A percentile compares a stretch with the other conserved stretches of the same genome.
phyloP scores from a whole-genome alignment of 2,888 invertebrate genomes.

The Platynereis dumerilii region DNA sequence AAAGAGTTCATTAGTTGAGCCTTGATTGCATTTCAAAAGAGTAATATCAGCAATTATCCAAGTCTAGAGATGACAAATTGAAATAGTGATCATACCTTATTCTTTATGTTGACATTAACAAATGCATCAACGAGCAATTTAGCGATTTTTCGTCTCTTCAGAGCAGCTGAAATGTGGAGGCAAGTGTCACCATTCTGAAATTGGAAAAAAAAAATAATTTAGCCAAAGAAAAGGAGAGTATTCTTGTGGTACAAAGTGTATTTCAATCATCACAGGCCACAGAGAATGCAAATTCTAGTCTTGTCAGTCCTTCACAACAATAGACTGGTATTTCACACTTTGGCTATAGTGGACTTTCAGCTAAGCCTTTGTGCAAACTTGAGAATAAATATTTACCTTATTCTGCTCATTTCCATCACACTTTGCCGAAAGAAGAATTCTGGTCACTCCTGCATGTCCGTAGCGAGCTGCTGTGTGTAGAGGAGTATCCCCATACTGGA shows the following conservation, averaged over 20 bases:
- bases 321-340: too few relatives aligned
- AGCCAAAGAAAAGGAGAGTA: too few relatives aligned
- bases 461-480: conserved; percentile 94
- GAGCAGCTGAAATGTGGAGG: conserved; percentile 90
- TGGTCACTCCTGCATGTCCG: conserved; percentile 93
- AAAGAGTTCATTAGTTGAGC: conserved; percentile 2
- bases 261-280: too few relatives aligned
- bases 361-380: not conserved
- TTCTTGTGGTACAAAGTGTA: too few relatives aligned
- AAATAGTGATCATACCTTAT: conserved; percentile 69
- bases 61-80: too few relatives aligned
- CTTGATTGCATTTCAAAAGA: too few relatives aligned
- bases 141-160: conserved; percentile 90
- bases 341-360: too few relatives aligned
- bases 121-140: conserved; percentile 87
- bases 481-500: conserved; percentile 91
- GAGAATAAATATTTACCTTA: conserved; percentile 30
- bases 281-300: too few relatives aligned
- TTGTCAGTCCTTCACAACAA: too few relatives aligned
- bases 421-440: conserved; percentile 89
- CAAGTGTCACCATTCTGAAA: conserved; percentile 87
- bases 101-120: conserved; percentile 74
- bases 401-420: conserved; percentile 88
- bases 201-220: conserved; percentile 13
- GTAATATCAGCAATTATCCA: too few relatives aligned